These are phyloP conservation scores for Cotesia congregata DNA, from an alignment of 2,888 invertebrate genomes.

Conservation along the genomic window DNA sequence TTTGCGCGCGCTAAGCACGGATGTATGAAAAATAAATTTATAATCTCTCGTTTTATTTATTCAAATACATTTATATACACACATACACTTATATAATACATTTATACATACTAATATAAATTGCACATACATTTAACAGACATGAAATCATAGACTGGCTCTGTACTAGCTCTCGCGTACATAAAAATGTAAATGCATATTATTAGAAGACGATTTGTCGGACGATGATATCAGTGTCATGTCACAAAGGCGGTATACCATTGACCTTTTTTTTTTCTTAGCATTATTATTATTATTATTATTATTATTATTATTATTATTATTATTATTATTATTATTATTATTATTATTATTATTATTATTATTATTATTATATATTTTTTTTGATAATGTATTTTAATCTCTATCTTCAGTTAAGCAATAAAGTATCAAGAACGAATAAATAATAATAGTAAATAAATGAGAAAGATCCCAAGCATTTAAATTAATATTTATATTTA, in stretches of 20 bases:
- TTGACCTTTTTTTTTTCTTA: constrained; percentile 14
- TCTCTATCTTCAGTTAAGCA: background rate
- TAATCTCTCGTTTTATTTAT: constrained; percentile 5
- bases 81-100: background rate
- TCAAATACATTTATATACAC: background rate
- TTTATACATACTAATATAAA: too few species aligned
- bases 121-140: background rate
- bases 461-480: background rate
- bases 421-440: background rate
- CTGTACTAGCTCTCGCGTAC: too few species aligned
- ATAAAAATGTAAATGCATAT: constrained; percentile 26
- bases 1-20: background rate
- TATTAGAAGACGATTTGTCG: constrained; percentile 39
- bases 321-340: too few species aligned
- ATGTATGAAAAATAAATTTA: background rate
- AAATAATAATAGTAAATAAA: background rate
- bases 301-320: too few species aligned
- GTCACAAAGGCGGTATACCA: background rate
- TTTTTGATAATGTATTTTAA: background rate
- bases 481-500: background rate
- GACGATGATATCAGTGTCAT: constrained; percentile 17
- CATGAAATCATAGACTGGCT: background rate
- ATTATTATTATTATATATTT: background rate
- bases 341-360: too few species aligned
- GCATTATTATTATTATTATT: background rate